Base-by-base conservation (phyloP, 2,113 vertebrate species). In the Oxyruncus cristatus region DNA sequence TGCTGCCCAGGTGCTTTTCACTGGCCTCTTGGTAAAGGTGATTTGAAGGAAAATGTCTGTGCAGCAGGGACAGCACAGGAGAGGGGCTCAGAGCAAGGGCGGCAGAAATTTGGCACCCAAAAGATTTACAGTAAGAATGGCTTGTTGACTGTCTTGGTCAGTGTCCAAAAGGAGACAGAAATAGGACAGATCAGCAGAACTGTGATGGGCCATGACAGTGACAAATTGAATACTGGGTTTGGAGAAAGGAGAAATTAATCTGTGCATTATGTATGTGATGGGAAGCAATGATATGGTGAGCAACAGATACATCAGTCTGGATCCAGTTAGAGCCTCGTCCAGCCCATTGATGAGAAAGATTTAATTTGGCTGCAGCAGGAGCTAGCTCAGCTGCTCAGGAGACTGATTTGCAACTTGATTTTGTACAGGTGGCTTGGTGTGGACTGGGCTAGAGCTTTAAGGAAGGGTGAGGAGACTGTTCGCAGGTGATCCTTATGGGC, bases 371-470 rank as follows among this genome's bases (percentile, higher is more conserved):
- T 89, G 73, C 35, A 76, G 77, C 49, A 72, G 11, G 66, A 58
- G 9, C 62, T 85, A 74, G 33, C 41, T 83, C 62, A 77, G 52
- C 47, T 46, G 41, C 75, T 56, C 33, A 39, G 80, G 61, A 63
- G 75, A 53, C 80, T 90, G 50, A 89, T 89, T 97, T 95, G 97
- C 83, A 82, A 35, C 77, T 74, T 81, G 56, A 22, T 82, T 73
- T 85, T 46, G 6, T 92, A 86, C 90, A 76, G 71, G 83, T 41
- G 46, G 41, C 66, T 76, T 92, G 19, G 12, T 74, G 27, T 42
- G 52, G 33, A 47, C 62, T 71, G 87, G 61, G 68, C 28, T 80
- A n/a, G 23, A 77, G 8, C 82, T 72, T 84, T 68, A 70, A 72
- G 53, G 28, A 49, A 67, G 30, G 8, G 16, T 44, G 41, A 17